Conservation (phyloP, 2,113 vertebrate species). For the Xenopus borealis region DNA sequence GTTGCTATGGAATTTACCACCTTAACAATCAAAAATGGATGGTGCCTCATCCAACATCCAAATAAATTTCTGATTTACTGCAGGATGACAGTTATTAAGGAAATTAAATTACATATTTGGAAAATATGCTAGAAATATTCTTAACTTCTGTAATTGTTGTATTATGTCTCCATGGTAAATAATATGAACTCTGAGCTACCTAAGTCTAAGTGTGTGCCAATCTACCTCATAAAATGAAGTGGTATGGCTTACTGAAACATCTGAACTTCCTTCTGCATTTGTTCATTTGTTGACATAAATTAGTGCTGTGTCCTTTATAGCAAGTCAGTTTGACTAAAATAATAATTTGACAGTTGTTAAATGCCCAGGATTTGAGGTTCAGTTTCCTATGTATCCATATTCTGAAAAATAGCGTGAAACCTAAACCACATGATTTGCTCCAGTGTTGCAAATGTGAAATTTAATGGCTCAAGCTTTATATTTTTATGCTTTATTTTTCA, state of each 20-base stretch:
- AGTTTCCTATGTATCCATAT: slow-evolving; percentile 17
- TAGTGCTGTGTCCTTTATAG: slow-evolving; percentile 25
- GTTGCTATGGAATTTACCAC: background rate
- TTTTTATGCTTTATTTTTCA: background rate
- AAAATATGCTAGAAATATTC: background rate
- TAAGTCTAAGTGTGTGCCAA: slow-evolving; percentile 20
- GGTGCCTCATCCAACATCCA: background rate
- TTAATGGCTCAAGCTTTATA: background rate
- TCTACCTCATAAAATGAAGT: slow-evolving; percentile 18
- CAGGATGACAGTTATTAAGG: background rate
- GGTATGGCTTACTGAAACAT: slow-evolving; percentile 12
- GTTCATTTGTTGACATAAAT: slow-evolving; percentile 39
- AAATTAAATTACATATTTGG: background rate
- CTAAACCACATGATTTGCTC: slow-evolving; percentile 31
- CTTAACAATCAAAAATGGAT: too few species aligned
- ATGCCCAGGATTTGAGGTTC: slow-evolving; percentile 30
- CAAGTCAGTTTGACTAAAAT: slow-evolving; percentile 32
- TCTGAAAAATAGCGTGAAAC: slow-evolving; percentile 21
- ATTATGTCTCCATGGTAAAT: slow-evolving; percentile 5
- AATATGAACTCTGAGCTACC: background rate
- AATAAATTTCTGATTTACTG: background rate
- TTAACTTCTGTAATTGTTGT: background rate
- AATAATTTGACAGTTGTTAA: slow-evolving; percentile 30
- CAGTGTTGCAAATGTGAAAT: background rate
- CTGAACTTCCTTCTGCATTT: slow-evolving; percentile 21